Percentiles rank a stretch among this genome's conserved stretches.
phyloP scores from a whole-genome alignment of 2,888 invertebrate species.

The Drosophila gaucha region DNA sequence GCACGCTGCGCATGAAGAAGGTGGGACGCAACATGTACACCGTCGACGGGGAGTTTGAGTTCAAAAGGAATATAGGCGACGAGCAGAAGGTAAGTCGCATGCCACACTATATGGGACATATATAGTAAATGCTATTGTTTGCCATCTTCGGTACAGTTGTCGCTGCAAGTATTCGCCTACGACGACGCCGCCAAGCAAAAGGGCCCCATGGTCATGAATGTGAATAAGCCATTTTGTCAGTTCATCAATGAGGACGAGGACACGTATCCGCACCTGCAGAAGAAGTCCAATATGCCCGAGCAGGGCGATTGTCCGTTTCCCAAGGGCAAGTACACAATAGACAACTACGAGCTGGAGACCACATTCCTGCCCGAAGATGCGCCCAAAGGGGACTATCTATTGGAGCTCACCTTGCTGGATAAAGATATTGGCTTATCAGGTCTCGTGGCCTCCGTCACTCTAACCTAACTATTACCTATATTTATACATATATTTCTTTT shows the following conservation, averaged over 20 bases:
- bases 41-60: conserved; percentile 61
- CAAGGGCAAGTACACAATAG: conserved; percentile 68
- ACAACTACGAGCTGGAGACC: conserved; percentile 68
- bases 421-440: conserved; percentile 58
- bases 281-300: conserved; percentile 68
- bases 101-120: too few species aligned
- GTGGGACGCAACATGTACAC: conserved; percentile 67
- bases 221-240: conserved; percentile 67
- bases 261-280: conserved; percentile 65
- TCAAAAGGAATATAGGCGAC: conserved; percentile 70
- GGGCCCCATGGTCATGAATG: conserved; percentile 59
- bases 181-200: conserved; percentile 43
- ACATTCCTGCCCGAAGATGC: conserved; percentile 65
- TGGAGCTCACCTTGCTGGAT: conserved; percentile 58
- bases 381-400: conserved; percentile 71
- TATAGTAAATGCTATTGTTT: background rate
- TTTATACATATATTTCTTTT: background rate
- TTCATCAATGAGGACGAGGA: conserved; percentile 65
- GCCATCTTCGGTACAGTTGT: conserved; percentile 29
- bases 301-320: conserved; percentile 68
- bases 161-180: conserved; percentile 61
- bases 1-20: conserved; percentile 71
- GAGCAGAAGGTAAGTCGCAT: conserved; percentile 59
- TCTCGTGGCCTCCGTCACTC: conserved; percentile 49
- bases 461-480: conserved; percentile 39